Base-by-base conservation (phyloP, 2,888 invertebrate genomes). In the Hyposoter didymator region DNA sequence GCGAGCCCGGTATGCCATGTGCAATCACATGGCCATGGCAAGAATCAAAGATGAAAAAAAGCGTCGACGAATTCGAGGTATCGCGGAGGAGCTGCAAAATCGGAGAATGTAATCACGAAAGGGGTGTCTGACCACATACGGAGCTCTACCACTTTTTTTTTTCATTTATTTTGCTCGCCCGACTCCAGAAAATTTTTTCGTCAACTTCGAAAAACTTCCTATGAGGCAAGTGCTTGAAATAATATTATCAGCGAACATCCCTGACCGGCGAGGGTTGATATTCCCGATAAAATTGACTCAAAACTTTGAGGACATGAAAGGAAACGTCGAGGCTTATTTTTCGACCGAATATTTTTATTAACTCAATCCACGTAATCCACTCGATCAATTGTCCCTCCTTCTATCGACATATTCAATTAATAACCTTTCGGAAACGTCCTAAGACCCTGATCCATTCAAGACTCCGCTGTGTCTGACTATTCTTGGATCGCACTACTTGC, bases 401-500 rank as follows among this genome's bases (percentile, higher is more conserved):
- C 3, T 55, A 1, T 28, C 5, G 5, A 28, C 14, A 59, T 28
- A 2, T 14, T 10, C 59, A 3, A 28, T 0, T 1, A 28, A 14
- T 28, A 19, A 55, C 8, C 2, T 19, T 22, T 10, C 55, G 10
- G 22, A 14, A 45, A 43, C 45, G 32, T 7, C 17, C 14, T 28
- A 32, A 43, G 32, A n/a, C 28, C 39, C 45, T 8, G 43, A 45
- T 69, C 45, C 39, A 49, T 69, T 22, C 22, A n/a, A 49, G 67
- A 28, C 14, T 17, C 22, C 2, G 59, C 35, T 55, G n/a, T 17
- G 81, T 70, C 81, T 49, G 81, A 70, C 69, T 59, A 47, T 49
- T 49, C 75, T 19, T 39, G 47, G 69, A 82, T 22, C 39, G 45
- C 22, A 73, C 80, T 81, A 84, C 84, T 81, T 72, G 55, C 28